Evolutionary conservation across 2,888 invertebrate genomes (phyloP), one percentile per base, ranked within the genome.

Genomic region (Chrysopilus asiliformis): DNA sequence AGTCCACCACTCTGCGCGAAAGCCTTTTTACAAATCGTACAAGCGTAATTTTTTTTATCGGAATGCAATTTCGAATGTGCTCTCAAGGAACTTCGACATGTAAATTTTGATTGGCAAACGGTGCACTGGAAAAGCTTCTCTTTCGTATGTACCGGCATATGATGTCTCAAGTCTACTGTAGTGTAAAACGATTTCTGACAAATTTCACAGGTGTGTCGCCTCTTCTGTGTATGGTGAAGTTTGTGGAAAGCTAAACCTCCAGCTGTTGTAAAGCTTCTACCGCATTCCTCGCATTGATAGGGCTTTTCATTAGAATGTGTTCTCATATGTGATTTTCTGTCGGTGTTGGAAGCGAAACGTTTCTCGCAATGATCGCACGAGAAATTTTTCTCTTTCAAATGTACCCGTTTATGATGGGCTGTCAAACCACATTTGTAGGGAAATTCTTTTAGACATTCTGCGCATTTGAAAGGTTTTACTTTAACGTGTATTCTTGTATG

Each of bases 1-100:
- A 58, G 41, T 3, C 63, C 64, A 10, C 58, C 57, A 20, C 51
- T 50, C 45, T 57, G 58, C 2, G 55, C 53, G 40, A 55, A 57
- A 2, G 53, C 53, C 36, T 54, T 53, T 1, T 50, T 53, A 25
- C 58, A 57, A 4, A 56, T 46, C 38, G 54, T 53, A 40, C 52
- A 51, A 44, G 61, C 49, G 52, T 64, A 51, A 32, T 57, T 51
- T 26, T 57, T 57, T 2, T 49, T 45, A 4, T 44, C 52, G 8
- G 52, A 43, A 38, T 57, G 57, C 18, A 57, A 42, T 38, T 54
- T 52, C 29, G 52, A 50, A 43, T 57, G 57, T 34, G 56, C 53
- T 34, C 53, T 51, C 3, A 58, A 47, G 1, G 56, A 53, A 30
- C 53, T 53, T 19, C 52, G 49, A 1, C 58, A 48, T 0, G 58